phyloP scores from a whole-genome alignment of 1,140 invertebrate species.

The Brachionus calyciflorus region DNA sequence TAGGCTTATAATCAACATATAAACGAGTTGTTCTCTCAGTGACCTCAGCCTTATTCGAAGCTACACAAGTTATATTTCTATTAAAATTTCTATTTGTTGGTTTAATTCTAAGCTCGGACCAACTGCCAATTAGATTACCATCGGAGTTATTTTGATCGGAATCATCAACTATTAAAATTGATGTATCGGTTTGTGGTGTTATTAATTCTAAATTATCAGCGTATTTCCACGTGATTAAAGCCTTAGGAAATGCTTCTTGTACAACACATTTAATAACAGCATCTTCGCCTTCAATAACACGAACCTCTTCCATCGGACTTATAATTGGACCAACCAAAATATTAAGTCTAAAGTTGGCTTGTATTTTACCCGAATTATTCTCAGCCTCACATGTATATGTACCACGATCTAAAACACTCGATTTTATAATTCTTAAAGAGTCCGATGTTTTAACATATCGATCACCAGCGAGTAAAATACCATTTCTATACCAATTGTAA shows the following conservation, averaged over 20 bases:
- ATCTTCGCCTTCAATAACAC: neutral
- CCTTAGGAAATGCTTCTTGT: slow-evolving; percentile 38
- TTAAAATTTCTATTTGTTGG: neutral
- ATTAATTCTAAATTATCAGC: slow-evolving; percentile 12
- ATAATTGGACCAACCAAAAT: slow-evolving; percentile 9
- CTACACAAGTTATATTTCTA: slow-evolving; percentile 28
- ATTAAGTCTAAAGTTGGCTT: slow-evolving; percentile 16
- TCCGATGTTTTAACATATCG: slow-evolving; percentile 1
- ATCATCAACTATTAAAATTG: neutral
- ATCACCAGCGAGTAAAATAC: neutral
- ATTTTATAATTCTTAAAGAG: neutral
- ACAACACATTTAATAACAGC: slow-evolving; percentile 13
- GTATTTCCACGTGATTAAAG: slow-evolving; percentile 32
- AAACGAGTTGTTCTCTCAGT: neutral
- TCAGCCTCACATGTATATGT: slow-evolving; percentile 38
- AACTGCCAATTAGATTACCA: neutral
- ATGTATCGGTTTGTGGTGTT: neutral
- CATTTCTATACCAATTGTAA: slow-evolving; percentile 27
- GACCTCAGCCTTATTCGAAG: slow-evolving; percentile 31
- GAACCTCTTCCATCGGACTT: neutral
- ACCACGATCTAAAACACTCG: neutral
- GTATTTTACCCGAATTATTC: slow-evolving; percentile 23
- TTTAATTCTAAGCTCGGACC: slow-evolving; percentile 6
- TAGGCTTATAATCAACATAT: neutral
- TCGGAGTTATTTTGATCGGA: neutral